These are phyloP conservation scores for Copidosoma aretas DNA, from an alignment of 2,888 invertebrate genomes.

Conservation along the genomic window DNA sequence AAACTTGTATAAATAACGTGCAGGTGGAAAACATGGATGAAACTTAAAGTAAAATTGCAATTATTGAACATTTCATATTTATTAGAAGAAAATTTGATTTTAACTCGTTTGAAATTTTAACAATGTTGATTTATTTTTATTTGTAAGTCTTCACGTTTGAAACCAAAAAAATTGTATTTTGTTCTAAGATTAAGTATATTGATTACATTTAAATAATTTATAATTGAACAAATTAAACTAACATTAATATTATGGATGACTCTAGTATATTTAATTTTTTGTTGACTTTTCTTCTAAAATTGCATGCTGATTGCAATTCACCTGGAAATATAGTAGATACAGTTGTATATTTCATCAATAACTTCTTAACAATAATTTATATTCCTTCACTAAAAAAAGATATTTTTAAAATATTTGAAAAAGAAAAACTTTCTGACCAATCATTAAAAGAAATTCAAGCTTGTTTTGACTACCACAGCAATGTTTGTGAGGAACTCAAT, in stretches of 20 bases:
- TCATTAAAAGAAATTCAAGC: neutral
- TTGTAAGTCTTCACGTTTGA: too few species aligned
- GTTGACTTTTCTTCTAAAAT: neutral
- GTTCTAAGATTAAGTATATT: too few species aligned
- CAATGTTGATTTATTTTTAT: too few species aligned
- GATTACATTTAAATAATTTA: too few species aligned
- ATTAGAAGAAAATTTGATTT: too few species aligned
- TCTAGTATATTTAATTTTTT: neutral
- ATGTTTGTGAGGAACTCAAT: neutral
- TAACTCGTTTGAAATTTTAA: too few species aligned
- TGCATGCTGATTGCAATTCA: slow-evolving; percentile 15
- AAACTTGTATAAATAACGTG: too few species aligned
- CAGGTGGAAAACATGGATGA: too few species aligned
- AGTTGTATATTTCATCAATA: neutral
- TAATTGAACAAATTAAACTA: too few species aligned
- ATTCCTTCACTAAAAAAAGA: slow-evolving; percentile 10
- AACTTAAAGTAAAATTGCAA: too few species aligned
- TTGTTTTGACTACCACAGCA: neutral
- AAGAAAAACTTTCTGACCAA: slow-evolving; percentile 2
- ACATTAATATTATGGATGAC: neutral
- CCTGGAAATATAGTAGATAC: slow-evolving; percentile 5
- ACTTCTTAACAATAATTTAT: neutral
- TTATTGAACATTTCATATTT: too few species aligned
- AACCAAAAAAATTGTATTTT: too few species aligned
- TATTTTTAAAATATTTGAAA: neutral